Base-by-base conservation (phyloP, 2,888 invertebrate species). In the Eupithecia insigniata region DNA sequence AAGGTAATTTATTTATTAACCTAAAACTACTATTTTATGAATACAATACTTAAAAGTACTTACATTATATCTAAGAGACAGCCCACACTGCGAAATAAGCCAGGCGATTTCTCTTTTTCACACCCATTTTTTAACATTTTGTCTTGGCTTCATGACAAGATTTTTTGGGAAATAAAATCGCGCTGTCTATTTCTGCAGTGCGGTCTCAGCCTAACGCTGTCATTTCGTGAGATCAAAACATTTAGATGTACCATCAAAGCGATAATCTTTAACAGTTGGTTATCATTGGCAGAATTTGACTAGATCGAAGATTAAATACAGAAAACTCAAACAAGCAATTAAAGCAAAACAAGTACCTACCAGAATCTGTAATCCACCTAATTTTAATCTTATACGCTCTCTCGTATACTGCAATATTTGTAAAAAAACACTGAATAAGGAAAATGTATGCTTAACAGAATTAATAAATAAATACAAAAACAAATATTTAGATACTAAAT, bases 171-270 rank as follows among this genome's bases (percentile, higher is more conserved):
- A 7, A 8, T 51, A 22, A 51, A 51, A 10, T 22, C 22, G 1
- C n/a, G 46, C 39, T 12, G 46, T 22, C 46, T 10, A 10, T 51
- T 1, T 51, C 22, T 0, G 46, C 22, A 51, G 10, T 22, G 3
- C 10, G 16, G 46, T 51, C 22, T n/a, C 2, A 22, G 46, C n/a
- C 43, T 43, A 43, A 43, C 6, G 39, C 46, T 46, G n/a, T 51
- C 10, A n/a, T n/a, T n/a, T 51, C n/a, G 46, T n/a, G 46, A 46
- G 46, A 46, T n/a, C 46, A 46, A 46, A 43, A n/a, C n/a, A 46
- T n/a, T 39, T 16, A 5, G 4, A 4, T 16, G 39, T 39, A 39
- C n/a, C 14, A 39, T 39, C 2, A 39, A 2, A 34, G 34, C 32
- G 34, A 6, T 39, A 39, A 39, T 5, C 3, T 18, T 5, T 16